Percentiles rank a stretch among this genome's conserved stretches.
These are phyloP conservation scores for Mallotus villosus DNA, from an alignment of 2,797 vertebrate genomes.

Conservation along the genomic window DNA sequence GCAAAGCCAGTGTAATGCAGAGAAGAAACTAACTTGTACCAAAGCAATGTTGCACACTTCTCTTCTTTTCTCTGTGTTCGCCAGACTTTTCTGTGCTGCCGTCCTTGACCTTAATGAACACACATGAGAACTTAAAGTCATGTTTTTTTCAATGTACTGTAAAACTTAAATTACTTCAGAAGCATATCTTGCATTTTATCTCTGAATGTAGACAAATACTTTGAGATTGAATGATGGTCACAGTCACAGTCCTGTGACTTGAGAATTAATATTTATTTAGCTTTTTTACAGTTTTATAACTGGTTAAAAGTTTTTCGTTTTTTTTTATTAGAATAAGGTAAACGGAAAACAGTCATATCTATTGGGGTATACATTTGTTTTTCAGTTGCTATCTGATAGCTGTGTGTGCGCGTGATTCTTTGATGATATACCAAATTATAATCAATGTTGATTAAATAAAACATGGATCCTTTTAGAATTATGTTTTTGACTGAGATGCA, in stretches of 20 bases:
- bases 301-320: background rate
- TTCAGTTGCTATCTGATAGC: slow-evolving; percentile 25
- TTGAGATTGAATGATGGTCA: slow-evolving; percentile 12
- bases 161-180: slow-evolving; percentile 41
- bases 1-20: slow-evolving; percentile 24
- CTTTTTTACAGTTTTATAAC: background rate
- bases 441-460: slow-evolving; percentile 47
- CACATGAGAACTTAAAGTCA: slow-evolving; percentile 30
- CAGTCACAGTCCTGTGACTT: slow-evolving; percentile 18
- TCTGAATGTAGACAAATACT: slow-evolving; percentile 33
- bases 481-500: slow-evolving; percentile 36
- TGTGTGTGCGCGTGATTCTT: slow-evolving; percentile 39
- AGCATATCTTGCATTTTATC: slow-evolving; percentile 29
- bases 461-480: slow-evolving; percentile 44
- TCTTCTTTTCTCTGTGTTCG: slow-evolving; percentile 30
- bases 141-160: slow-evolving; percentile 30
- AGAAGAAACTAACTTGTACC: slow-evolving; percentile 44
- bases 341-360: slow-evolving; percentile 35
- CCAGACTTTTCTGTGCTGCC: slow-evolving; percentile 46
- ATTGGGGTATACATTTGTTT: slow-evolving; percentile 30
- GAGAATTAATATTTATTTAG: slow-evolving; percentile 19
- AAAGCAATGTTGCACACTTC: slow-evolving; percentile 42
- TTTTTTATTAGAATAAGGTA: background rate
- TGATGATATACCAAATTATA: slow-evolving; percentile 38
- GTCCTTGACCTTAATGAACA: slow-evolving; percentile 27